Conservation (phyloP, 2,888 invertebrate species). For the Gryllus longicercus region DNA sequence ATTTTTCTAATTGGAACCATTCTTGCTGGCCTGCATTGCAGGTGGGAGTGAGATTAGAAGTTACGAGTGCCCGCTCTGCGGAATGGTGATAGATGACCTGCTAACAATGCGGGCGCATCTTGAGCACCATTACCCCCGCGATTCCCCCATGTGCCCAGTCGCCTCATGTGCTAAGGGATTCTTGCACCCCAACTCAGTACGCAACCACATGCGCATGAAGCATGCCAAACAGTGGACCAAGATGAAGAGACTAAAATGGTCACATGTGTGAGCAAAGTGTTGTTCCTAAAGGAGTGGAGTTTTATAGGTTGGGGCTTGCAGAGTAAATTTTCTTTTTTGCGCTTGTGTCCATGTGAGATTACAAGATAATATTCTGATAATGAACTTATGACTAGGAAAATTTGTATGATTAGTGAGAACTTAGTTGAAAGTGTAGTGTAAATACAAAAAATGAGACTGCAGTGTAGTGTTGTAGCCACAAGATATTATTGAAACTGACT, state of each 20-base stretch:
- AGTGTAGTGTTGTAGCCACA: too few relatives aligned
- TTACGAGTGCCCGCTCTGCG: slow-evolving; percentile 71
- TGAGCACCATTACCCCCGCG: slow-evolving; percentile 79
- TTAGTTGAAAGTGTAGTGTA: too few relatives aligned
- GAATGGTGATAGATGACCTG: slow-evolving; percentile 61
- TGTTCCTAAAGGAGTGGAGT: background rate
- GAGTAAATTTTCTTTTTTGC: too few relatives aligned
- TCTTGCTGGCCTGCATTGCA: slow-evolving; percentile 38
- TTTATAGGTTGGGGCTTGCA: too few relatives aligned
- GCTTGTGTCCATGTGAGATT: too few relatives aligned
- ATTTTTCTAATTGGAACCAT: slow-evolving; percentile 37
- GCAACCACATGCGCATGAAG: slow-evolving; percentile 83
- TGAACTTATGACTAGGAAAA: too few relatives aligned
- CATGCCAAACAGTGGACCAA: slow-evolving; percentile 77
- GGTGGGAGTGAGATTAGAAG: slow-evolving; percentile 43
- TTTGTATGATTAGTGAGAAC: too few relatives aligned
- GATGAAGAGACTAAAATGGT: slow-evolving; percentile 78
- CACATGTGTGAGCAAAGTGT: slow-evolving; percentile 53
- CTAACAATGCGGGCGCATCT: slow-evolving; percentile 69
- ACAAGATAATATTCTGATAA: too few relatives aligned
- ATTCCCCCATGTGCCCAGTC: slow-evolving; percentile 78
- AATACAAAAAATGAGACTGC: too few relatives aligned
- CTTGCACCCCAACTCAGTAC: slow-evolving; percentile 80
- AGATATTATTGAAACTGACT: too few relatives aligned
- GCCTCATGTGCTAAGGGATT: slow-evolving; percentile 69